Evolutionary conservation across 2,888 invertebrate species (phyloP), one percentile per base, ranked within the genome.

Genomic region (Pristionchus japonicus): DNA sequence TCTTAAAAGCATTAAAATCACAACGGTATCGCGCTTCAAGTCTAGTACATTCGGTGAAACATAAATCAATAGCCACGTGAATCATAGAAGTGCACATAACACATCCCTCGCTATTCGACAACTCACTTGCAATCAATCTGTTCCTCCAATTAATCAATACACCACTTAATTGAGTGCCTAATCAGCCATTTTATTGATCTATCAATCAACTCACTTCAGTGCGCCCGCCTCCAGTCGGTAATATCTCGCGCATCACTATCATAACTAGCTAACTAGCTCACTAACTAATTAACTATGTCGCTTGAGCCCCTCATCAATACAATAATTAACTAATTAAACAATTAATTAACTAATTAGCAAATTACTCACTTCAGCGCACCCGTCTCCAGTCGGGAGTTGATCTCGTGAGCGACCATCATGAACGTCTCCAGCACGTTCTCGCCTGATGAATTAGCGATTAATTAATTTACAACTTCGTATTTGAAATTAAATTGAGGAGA

Each of bases 201-300:
- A 57, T 15, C 57, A 57, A 57, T 57, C 57, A 57, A 43, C 43
- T 43, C 43, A 43, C 43, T 64, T 64, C 7, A 64, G 64, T 64
- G n/a, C 23, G 6, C 92, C 93, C 40, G 85, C 88, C 85, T 93
- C 91, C 67, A 92, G 57, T 70, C 90, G 89, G 3, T 87, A 70
- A 61, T 92, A 92, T 91, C 89, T 93, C 94, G 40, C 92, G 91
- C 7, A 93, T 92, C 57, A 93, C 90, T 92, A 93, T 93, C 49
- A 89, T 88, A 88, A 94, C n/a, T n/a, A n/a, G n/a, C n/a, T n/a
- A n/a, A n/a, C n/a, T n/a, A n/a, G n/a, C n/a, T n/a, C n/a, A n/a
- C n/a, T n/a, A n/a, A n/a, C n/a, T n/a, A n/a, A n/a, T n/a, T n/a
- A n/a, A n/a, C n/a, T n/a, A n/a, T n/a, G n/a, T n/a, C n/a, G n/a